phyloP scores from a whole-genome alignment of 2,797 vertebrate genomes.

The Enteromius unitaeniatus region DNA sequence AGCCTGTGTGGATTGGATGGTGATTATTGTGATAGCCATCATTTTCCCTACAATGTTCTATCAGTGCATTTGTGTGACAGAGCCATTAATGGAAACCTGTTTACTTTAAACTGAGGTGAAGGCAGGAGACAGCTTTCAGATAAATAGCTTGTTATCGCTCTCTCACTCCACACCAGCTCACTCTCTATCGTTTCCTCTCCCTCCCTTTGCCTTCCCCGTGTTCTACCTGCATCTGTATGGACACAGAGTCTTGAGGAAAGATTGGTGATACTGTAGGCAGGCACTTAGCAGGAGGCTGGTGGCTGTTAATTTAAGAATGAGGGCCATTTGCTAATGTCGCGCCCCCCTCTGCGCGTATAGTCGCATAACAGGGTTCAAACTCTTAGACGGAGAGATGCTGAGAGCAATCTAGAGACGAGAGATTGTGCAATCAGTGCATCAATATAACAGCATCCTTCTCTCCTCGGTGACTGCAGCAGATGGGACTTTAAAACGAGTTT shows the following conservation, averaged over 20 bases:
- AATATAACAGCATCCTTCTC: neutral
- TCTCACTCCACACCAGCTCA: conserved; percentile 13
- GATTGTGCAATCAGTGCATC: conserved; percentile 33
- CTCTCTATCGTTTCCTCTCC: conserved; percentile 10
- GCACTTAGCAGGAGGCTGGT: conserved; percentile 41
- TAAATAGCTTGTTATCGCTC: conserved; percentile 65
- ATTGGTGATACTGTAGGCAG: conserved; percentile 25
- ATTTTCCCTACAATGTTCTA: conserved; percentile 62
- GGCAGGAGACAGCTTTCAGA: conserved; percentile 54
- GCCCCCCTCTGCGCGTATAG: conserved; percentile 7
- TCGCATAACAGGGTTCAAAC: conserved; percentile 33
- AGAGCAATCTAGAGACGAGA: conserved; percentile 27
- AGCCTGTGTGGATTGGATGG: conserved; percentile 54
- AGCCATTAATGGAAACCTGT: conserved; percentile 63
- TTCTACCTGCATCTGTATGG: conserved; percentile 33
- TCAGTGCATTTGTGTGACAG: conserved; percentile 59
- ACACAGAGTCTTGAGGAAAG: conserved; percentile 28
- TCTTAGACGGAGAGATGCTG: conserved; percentile 14
- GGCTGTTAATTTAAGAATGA: conserved; percentile 54
- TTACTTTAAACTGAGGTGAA: conserved; percentile 60
- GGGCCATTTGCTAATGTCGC: conserved; percentile 55
- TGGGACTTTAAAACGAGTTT: conserved; percentile 5
- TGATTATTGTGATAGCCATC: conserved; percentile 67
- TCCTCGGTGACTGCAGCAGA: neutral
- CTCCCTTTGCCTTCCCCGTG: neutral